Percentiles rank a stretch among this genome's conserved stretches.
phyloP scores from a whole-genome alignment of 2,113 vertebrate genomes.

The Laticauda colubrina region DNA sequence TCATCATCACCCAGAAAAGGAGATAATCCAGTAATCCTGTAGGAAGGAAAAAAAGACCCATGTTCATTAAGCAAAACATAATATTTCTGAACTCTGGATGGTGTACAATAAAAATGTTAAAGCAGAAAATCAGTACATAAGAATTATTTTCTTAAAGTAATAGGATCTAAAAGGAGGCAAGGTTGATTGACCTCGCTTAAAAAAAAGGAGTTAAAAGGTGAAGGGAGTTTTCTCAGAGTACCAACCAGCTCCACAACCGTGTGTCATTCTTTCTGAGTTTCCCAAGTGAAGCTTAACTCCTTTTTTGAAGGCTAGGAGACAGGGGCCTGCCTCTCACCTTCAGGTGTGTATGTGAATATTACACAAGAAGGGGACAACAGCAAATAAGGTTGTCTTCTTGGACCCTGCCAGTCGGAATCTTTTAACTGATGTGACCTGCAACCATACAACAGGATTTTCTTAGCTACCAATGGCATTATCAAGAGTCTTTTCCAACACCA shows the following conservation, averaged over 20 bases:
- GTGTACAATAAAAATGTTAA: neutral
- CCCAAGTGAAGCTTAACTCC: neutral
- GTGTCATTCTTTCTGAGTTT: neutral
- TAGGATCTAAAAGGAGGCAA: neutral
- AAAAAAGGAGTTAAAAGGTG: neutral
- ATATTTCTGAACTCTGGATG: neutral
- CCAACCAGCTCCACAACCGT: neutral
- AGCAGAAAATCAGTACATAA: neutral
- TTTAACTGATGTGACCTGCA: neutral
- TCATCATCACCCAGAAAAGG: constrained; percentile 95
- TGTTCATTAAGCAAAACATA: neutral
- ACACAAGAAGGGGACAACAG: neutral
- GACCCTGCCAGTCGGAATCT: neutral
- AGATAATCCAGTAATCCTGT: constrained; percentile 90
- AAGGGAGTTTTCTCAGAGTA: too few relatives aligned
- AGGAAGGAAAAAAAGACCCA: neutral
- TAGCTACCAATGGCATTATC: neutral
- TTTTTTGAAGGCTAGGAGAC: too few relatives aligned
- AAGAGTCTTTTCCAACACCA: neutral
- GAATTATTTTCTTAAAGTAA: neutral
- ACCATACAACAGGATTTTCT: neutral
- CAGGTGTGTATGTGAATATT: neutral
- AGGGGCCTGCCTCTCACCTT: neutral
- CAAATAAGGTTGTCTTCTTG: neutral
- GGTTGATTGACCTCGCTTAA: neutral